A percentile compares a stretch with the other conserved stretches of the same genome.
phyloP scores from a whole-genome alignment of 1,140 invertebrate species.

The Heliothis subflexa region DNA sequence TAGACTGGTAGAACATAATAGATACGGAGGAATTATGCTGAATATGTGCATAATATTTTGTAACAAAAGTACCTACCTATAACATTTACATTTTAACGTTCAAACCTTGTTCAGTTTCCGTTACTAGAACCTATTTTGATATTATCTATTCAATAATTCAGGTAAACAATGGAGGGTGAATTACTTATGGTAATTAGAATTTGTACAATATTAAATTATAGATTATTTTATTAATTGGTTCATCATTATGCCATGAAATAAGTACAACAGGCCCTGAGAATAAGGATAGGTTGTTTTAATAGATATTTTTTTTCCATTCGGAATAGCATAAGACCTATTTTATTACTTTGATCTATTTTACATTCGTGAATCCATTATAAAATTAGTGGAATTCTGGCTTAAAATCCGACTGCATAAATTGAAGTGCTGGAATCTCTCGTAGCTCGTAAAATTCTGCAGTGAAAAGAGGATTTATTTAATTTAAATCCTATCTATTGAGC shows the following conservation, averaged over 20 bases:
- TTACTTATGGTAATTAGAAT: neutral
- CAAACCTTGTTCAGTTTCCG: constrained; percentile 33
- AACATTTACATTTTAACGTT: constrained; percentile 32
- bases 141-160: constrained; percentile 16
- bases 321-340: too few relatives aligned
- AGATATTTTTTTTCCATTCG: too few relatives aligned
- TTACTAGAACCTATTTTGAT: constrained; percentile 23
- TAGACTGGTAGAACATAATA: neutral
- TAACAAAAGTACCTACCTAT: neutral
- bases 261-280: too few relatives aligned
- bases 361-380: too few relatives aligned
- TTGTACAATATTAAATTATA: neutral
- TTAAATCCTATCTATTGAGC: neutral
- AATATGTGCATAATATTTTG: neutral
- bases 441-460: neutral
- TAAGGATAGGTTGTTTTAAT: too few relatives aligned
- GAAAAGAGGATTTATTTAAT: neutral
- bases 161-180: constrained; percentile 3
- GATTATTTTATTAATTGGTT: neutral
- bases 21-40: neutral
- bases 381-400: too few relatives aligned
- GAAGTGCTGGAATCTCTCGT: too few relatives aligned
- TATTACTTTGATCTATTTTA: too few relatives aligned
- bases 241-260: neutral
- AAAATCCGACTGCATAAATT: too few relatives aligned